A percentile compares a stretch with the other conserved stretches of the same genome.
phyloP scores from a whole-genome alignment of 2,113 vertebrate species.

The Tachysurus vachellii region DNA sequence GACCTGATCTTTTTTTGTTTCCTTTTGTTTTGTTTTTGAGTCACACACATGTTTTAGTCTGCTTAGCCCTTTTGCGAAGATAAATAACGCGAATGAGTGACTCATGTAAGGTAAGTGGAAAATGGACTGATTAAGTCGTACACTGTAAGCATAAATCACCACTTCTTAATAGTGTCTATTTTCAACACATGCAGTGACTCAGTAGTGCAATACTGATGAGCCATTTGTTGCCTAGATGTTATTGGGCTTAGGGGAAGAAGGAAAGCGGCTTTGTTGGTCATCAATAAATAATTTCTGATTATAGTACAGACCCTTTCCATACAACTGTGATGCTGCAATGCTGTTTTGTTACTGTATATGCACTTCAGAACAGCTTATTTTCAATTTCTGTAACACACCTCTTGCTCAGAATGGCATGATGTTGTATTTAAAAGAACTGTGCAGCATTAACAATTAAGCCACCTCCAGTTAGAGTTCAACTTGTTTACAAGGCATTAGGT shows the following conservation, averaged over 20 bases:
- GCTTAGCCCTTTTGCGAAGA: not conserved
- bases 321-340: constrained; percentile 29
- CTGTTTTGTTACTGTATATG: constrained; percentile 26
- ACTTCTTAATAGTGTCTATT: constrained; percentile 34
- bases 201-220: constrained; percentile 40
- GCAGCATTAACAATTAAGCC: constrained; percentile 82
- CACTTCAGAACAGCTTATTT: constrained; percentile 33
- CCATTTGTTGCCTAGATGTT: constrained; percentile 51
- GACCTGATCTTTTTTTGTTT: not conserved
- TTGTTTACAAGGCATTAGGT: constrained; percentile 77
- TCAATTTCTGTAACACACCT: not conserved
- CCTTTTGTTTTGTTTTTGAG: not conserved
- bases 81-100: constrained; percentile 24
- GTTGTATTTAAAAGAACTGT: constrained; percentile 62
- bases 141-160: not conserved
- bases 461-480: constrained; percentile 78
- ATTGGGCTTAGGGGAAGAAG: constrained; percentile 35
- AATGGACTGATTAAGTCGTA: constrained; percentile 29
- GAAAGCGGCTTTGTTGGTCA: constrained; percentile 52
- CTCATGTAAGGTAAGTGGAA: constrained; percentile 26
- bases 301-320: constrained; percentile 24
- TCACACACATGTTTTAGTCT: not conserved
- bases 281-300: constrained; percentile 33
- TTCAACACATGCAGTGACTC: constrained; percentile 48
- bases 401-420: not conserved